Evolutionary conservation across 2,113 vertebrate species (phyloP).

Genomic region (Neolamprologus devosi): DNA sequence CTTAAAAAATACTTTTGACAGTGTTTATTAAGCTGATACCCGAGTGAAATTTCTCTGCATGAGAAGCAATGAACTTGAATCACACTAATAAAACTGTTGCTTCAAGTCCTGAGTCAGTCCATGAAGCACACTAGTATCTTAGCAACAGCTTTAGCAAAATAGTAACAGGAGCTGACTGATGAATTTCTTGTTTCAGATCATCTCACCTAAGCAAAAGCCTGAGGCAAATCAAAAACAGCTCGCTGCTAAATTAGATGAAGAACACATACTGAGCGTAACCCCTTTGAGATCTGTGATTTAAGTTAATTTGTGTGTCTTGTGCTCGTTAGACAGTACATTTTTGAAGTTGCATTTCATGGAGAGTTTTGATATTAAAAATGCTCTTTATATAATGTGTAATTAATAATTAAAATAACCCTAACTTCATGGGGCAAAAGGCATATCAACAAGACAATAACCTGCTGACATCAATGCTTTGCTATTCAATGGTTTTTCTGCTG

Average conservation of each 20-base stretch:
- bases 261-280: background rate
- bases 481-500: background rate
- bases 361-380: background rate
- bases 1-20: conserved; percentile 6
- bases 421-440: background rate
- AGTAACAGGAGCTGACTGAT: background rate
- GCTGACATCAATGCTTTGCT: background rate
- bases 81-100: conserved; percentile 15
- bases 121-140: conserved; percentile 45
- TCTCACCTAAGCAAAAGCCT: conserved; percentile 24
- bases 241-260: background rate
- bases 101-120: conserved; percentile 43
- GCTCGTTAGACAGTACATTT: background rate
- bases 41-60: background rate
- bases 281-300: background rate
- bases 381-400: background rate
- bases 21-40: conserved; percentile 2
- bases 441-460: background rate
- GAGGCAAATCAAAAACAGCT: background rate
- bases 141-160: conserved; percentile 49
- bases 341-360: background rate
- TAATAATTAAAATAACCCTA: background rate
- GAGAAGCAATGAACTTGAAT: conserved; percentile 15
- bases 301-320: background rate
- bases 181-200: conserved; percentile 18